These are phyloP conservation scores for Eurytoma adleriae DNA, from an alignment of 2,888 invertebrate species.

Conservation along the genomic window DNA sequence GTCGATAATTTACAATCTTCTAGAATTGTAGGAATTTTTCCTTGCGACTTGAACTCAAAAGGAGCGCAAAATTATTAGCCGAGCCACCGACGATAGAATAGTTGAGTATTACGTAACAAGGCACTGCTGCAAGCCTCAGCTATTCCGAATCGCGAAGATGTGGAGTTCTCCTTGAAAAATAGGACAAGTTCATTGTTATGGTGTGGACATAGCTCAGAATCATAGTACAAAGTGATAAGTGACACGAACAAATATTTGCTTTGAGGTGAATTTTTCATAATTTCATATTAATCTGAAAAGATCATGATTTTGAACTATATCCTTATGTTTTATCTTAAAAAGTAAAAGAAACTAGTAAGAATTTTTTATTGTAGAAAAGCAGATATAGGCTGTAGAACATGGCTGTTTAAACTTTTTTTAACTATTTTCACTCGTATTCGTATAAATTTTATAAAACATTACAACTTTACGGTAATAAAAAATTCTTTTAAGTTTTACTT, in stretches of 20 bases:
- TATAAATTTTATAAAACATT: background rate
- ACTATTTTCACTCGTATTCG: conserved; percentile 11
- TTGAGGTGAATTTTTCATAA: background rate
- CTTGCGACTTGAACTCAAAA: too few relatives aligned
- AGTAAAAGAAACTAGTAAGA: conserved; percentile 33
- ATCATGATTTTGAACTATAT: conserved; percentile 34
- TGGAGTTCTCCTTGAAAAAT: conserved; percentile 30
- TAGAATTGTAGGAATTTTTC: background rate
- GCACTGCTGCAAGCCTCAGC: background rate
- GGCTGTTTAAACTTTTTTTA: conserved; percentile 9
- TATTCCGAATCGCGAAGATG: conserved; percentile 29
- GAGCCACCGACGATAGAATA: background rate
- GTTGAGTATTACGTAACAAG: conserved; percentile 38
- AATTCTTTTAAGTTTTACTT: conserved; percentile 34
- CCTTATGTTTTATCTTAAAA: background rate
- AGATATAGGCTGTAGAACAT: conserved; percentile 36
- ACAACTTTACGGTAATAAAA: conserved; percentile 17
- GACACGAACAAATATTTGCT: background rate
- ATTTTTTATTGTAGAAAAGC: conserved; percentile 36
- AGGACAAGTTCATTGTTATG: conserved; percentile 41
- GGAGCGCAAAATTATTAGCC: too few relatives aligned
- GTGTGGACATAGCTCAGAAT: conserved; percentile 40
- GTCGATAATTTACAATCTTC: background rate
- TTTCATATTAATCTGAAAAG: background rate
- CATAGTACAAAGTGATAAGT: conserved; percentile 14